Conservation (phyloP, 1,140 invertebrate genomes). For the Bathynomus jamesi region DNA sequence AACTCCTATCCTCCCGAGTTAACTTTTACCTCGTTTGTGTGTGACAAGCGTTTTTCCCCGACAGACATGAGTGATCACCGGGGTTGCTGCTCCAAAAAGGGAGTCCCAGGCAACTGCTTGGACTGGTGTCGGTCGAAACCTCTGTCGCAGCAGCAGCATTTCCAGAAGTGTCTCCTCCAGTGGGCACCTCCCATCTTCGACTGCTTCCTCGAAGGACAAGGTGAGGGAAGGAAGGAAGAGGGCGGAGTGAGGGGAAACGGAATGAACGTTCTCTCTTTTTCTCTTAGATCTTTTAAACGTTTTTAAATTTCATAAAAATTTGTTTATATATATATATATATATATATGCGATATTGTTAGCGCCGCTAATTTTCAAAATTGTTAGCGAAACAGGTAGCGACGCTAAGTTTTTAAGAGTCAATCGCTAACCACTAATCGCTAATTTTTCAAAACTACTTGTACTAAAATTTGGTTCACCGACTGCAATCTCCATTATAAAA, state of each 20-base stretch:
- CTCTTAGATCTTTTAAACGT: neutral
- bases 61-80: conserved; percentile 60
- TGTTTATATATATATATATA: too few species aligned
- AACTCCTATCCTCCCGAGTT: too few species aligned
- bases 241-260: neutral
- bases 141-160: conserved; percentile 43
- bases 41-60: neutral
- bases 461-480: too few species aligned
- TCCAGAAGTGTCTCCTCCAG: conserved; percentile 58
- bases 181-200: conserved; percentile 64
- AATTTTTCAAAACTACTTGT: too few species aligned
- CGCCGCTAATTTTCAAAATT: too few species aligned
- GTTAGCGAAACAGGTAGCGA: too few species aligned
- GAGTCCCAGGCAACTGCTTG: conserved; percentile 63
- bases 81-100: conserved; percentile 63
- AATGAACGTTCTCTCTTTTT: neutral
- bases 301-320: conserved; percentile 8
- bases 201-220: conserved; percentile 69
- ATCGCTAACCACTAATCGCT: too few species aligned
- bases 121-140: conserved; percentile 65
- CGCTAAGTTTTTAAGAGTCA: too few species aligned
- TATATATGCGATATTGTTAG: too few species aligned
- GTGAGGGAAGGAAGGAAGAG: conserved; percentile 42
- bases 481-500: too few species aligned
- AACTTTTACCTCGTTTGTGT: too few species aligned